Conservation (phyloP, 2,797 vertebrate species). For the Liparis tanakae region DNA sequence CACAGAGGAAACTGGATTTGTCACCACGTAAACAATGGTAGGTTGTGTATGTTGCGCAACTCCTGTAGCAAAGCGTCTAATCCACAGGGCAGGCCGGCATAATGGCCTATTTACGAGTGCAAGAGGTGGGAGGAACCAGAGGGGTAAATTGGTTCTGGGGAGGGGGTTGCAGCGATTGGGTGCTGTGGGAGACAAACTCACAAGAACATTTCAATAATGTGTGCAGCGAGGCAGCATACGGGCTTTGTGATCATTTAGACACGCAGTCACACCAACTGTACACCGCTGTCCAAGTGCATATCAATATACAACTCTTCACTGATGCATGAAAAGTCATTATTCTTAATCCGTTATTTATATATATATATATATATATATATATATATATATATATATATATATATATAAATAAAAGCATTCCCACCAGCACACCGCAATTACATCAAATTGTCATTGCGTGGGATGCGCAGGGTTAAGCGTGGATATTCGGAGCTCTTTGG, state of each 20-base stretch:
- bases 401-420: slow-evolving; percentile 34
- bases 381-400: neutral
- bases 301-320: slow-evolving; percentile 39
- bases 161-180: slow-evolving; percentile 49
- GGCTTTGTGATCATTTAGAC: slow-evolving; percentile 46
- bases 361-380: neutral
- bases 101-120: slow-evolving; percentile 77
- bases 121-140: slow-evolving; percentile 68
- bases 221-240: slow-evolving; percentile 16
- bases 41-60: slow-evolving; percentile 72
- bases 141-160: slow-evolving; percentile 66
- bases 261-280: slow-evolving; percentile 19
- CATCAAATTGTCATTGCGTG: slow-evolving; percentile 33
- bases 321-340: slow-evolving; percentile 55
- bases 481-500: slow-evolving; percentile 8
- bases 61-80: slow-evolving; percentile 71
- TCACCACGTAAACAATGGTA: slow-evolving; percentile 63
- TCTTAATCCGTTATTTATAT: slow-evolving; percentile 38
- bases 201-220: slow-evolving; percentile 46
- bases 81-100: slow-evolving; percentile 66
- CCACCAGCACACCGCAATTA: slow-evolving; percentile 46
- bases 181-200: slow-evolving; percentile 53
- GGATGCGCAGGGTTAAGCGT: neutral
- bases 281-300: slow-evolving; percentile 6
- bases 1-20: slow-evolving; percentile 57